Evolutionary conservation across 35 echinoderm and acorn worm genomes (phyloP).

Genomic region (Hemicentrotus pulcherrimus): DNA sequence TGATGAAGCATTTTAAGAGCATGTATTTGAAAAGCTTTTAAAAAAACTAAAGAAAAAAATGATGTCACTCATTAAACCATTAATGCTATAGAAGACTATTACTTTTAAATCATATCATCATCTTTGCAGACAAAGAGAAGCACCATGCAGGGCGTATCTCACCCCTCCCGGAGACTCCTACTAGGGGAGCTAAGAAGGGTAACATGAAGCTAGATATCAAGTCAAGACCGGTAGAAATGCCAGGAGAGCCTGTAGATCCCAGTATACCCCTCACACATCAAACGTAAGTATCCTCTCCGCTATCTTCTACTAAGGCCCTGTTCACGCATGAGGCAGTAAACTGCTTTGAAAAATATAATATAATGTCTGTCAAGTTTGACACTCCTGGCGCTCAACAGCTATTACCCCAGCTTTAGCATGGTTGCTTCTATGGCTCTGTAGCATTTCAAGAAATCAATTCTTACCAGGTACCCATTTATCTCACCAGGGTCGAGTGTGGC

Average conservation of each 20-base stretch:
- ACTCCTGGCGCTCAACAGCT: too few relatives aligned
- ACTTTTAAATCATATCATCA: background rate
- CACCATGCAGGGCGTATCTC: slow-evolving; percentile 41
- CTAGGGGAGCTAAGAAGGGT: slow-evolving; percentile 60
- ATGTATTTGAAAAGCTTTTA: too few relatives aligned
- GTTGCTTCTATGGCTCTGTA: too few relatives aligned
- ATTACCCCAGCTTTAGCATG: too few relatives aligned
- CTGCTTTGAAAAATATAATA: too few relatives aligned
- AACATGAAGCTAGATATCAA: slow-evolving; percentile 84
- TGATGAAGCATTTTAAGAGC: too few relatives aligned
- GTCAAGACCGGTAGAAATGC: slow-evolving; percentile 56
- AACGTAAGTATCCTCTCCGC: slow-evolving; percentile 51
- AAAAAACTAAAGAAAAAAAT: too few relatives aligned
- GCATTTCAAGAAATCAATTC: too few relatives aligned
- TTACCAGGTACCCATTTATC: too few relatives aligned
- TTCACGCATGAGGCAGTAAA: too few relatives aligned
- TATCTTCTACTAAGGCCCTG: background rate
- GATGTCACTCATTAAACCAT: background rate
- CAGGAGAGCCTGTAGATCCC: slow-evolving; percentile 75
- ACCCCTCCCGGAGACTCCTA: slow-evolving; percentile 49
- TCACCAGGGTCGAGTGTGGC: too few relatives aligned
- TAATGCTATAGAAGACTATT: background rate
- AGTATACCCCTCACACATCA: slow-evolving; percentile 73
- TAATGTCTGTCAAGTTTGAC: too few relatives aligned
- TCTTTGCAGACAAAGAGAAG: slow-evolving; percentile 68